Conservation (phyloP, 2,797 vertebrate species). For the Syngnathus acus region DNA sequence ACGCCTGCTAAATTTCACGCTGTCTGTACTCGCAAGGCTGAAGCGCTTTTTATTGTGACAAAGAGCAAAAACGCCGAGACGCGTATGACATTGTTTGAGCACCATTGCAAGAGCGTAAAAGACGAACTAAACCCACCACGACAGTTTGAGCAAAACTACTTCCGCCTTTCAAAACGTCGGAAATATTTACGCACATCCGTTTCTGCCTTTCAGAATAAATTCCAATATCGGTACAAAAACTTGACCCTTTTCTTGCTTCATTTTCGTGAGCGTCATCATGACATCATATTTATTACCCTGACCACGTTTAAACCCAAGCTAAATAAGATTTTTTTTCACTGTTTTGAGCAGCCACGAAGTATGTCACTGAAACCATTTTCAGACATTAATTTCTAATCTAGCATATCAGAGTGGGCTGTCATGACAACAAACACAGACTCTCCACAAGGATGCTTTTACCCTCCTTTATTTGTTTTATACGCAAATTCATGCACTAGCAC, state of each 20-base stretch:
- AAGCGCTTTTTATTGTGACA: conserved; percentile 6
- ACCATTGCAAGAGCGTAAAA: conserved; percentile 15
- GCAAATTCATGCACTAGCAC: not conserved
- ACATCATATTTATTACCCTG: too few relatives aligned
- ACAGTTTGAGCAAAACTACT: not conserved
- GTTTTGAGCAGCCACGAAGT: too few relatives aligned
- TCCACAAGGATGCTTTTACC: too few relatives aligned
- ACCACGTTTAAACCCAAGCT: too few relatives aligned
- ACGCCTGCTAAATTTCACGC: not conserved
- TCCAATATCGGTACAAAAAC: too few relatives aligned
- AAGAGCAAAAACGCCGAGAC: not conserved
- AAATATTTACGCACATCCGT: not conserved
- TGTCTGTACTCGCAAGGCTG: not conserved
- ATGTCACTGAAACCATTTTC: not conserved
- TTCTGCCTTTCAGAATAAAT: not conserved
- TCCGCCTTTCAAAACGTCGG: not conserved
- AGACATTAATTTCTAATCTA: too few relatives aligned
- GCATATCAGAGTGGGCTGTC: too few relatives aligned
- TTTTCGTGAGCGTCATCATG: too few relatives aligned
- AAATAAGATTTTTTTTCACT: too few relatives aligned
- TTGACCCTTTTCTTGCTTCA: too few relatives aligned
- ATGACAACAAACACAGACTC: too few relatives aligned
- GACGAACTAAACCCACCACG: not conserved
- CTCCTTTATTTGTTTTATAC: not conserved
- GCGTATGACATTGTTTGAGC: conserved; percentile 10